A percentile compares a stretch with the other conserved stretches of the same genome.
These are phyloP conservation scores for Aratinga solstitialis DNA, from an alignment of 2,797 vertebrate species.

Conservation along the genomic window DNA sequence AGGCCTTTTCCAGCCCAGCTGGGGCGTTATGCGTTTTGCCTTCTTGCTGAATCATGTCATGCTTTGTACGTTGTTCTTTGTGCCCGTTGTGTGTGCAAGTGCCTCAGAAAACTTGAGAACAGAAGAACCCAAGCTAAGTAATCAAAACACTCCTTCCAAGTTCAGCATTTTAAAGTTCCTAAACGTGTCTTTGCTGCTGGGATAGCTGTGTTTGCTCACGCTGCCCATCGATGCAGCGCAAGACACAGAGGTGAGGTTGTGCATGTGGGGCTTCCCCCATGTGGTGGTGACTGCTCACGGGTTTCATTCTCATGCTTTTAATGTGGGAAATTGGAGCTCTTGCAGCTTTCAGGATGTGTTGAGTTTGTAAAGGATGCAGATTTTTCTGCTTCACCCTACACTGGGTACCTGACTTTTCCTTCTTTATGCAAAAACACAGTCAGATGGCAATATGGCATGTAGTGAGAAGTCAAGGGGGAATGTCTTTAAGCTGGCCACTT, in stretches of 20 bases:
- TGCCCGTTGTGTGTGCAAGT: background rate
- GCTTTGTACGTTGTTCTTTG: background rate
- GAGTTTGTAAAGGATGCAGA: background rate
- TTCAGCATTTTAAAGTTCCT: background rate
- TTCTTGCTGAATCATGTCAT: background rate
- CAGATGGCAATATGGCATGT: rapidly evolving
- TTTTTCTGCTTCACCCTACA: background rate
- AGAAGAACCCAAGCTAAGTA: too few species aligned
- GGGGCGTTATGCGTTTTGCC: background rate
- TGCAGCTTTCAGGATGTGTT: background rate
- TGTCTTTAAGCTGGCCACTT: background rate
- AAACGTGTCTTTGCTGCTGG: rapidly evolving
- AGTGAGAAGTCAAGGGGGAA: background rate
- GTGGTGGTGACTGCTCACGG: rapidly evolving
- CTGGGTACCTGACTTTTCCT: background rate
- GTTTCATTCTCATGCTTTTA: background rate
- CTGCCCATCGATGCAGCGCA: rapidly evolving
- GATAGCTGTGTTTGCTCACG: rapidly evolving
- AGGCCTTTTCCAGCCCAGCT: background rate
- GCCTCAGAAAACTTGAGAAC: background rate
- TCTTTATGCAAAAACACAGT: background rate
- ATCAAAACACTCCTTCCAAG: background rate
- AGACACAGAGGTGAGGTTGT: too few species aligned
- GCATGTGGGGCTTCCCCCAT: rapidly evolving
- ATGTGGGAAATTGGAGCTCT: background rate